Base-by-base conservation (phyloP, 2,888 invertebrate genomes). In the Yponomeuta evonymella region DNA sequence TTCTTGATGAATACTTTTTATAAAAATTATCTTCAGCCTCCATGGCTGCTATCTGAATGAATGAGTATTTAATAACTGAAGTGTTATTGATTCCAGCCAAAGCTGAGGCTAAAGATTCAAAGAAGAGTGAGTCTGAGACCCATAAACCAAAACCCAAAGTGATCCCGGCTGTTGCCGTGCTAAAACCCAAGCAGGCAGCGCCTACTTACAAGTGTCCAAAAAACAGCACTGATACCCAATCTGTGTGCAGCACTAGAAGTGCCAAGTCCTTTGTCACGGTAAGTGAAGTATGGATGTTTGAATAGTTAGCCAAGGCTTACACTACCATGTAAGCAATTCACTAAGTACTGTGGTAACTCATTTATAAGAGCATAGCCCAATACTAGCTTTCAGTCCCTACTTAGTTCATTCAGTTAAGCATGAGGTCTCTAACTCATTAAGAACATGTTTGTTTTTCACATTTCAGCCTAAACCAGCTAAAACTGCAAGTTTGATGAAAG, bases 191-290 rank as follows among this genome's bases (percentile, higher is more conserved):
- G 65, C 68, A 23, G 68, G 29, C 43, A 51, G 48, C n/a, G 15
- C 63, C n/a, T 23, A 64, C 65, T n/a, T 29, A 33, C 51, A 58
- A 58, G 15, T 12, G 51, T 58, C 29, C 68, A 43, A 72, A 51
- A 36, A 71, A 74, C 36, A 80, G 77, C 70, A 71, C 71, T 12
- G 90, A 90, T 73, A 77, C 81, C 4, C 84, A 80, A 36, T 91
- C 90, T 10, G 86, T 85, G 72, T 87, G 88, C 76, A 87, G 89
- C 76, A 88, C 88, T 51, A 80, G 78, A 68, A 91, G 89, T 75
- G 75, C 82, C 15, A 87, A 83, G 77, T 88, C 89, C 33, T 88
- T 90, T 79, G 82, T 82, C 43, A 91, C 90, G 1, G 91, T 91
- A 81, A 83, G 87, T 81, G 73, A 36, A 51, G 5, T 43, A 8